Evolutionary conservation across 2,888 invertebrate genomes (phyloP), one percentile per base, ranked within the genome.

Genomic region (Drosophila nr. medialis): DNA sequence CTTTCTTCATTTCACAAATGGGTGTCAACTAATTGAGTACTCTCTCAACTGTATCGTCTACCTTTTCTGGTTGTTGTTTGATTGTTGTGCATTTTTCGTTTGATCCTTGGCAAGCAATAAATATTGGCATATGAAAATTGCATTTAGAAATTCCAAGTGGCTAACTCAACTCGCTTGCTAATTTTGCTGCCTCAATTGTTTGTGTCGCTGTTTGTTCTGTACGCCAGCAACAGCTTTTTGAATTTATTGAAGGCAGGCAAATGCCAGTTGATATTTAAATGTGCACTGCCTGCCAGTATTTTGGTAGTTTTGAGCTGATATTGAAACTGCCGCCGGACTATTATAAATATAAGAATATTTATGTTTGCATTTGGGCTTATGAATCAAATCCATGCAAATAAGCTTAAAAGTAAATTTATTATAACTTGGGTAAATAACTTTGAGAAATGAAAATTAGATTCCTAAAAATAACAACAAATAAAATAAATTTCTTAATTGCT

Each of bases 81-180:
- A 56, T 49, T 49, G 64, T 72, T 72, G 63, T 72, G 56, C 64
- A 66, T 72, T 70, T 75, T 38, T 38, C 53, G 60, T 72, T 79
- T 72, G 67, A 79, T 69, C 59, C 64, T 75, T 55, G 55, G 62
- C 61, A 66, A 65, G 66, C 73, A 65, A 80, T 80, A 80, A 77
- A 77, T 80, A 80, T 80, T 80, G 80, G 74, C 74, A 74, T 60
- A 77, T 77, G 74, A 64, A 80, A 80, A 80, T 80, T 80, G 64
- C 68, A 79, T 73, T 64, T 29, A 13, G 32, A 71, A 60, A 67
- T 64, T 73, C 54, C 38, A 74, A 77, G 64, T 67, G 64, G 36
- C 55, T 64, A 24, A 24, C 50, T 40, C 51, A 51, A 24, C 59
- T 49, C 15, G 48, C 50, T 75, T 64, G 64, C 68, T 76, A 60